Base-by-base conservation (phyloP, 2,113 vertebrate genomes). In the Sorex fumeus region DNA sequence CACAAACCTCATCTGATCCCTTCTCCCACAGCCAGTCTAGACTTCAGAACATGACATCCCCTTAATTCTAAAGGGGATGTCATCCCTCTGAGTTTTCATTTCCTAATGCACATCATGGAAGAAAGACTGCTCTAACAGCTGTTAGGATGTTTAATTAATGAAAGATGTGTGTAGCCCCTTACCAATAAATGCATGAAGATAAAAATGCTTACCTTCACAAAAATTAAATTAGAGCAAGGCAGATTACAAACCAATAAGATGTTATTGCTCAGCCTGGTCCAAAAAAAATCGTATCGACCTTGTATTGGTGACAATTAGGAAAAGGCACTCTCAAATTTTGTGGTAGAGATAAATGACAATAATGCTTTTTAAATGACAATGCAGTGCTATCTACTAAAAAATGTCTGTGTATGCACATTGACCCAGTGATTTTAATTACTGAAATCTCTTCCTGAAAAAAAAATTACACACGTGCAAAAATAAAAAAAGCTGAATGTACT, bases 341-440 rank as follows among this genome's bases (percentile, higher is more conserved):
- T 21, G 6, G 25, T 69, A 10, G 45, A 88, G 16, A 77, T 64
- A 67, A 19, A 53, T 40, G 25, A 75, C 16, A 45, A 60, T 32
- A 47, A 80, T 88, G 18, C 45, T n/a, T 82, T 85, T 76, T 60
- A 67, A 64, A 89, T 64, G 27, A 84, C 69, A 84, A 72, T 64
- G 75, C 83, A 32, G 62, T 57, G 40, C 5, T 72, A 88, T 76
- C 67, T 91, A 88, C 81, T 88, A 28, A 93, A 89, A 92, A 96
- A 89, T 62, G 72, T 87, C 74, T 8, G 47, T 64, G 47, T n/a
- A 71, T 60, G 40, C n/a, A 64, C 74, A 93, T 28, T 89, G 90
- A 96, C 87, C 84, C 85, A 50, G 60, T 92, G 93, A 84, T 92
- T 95, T 95, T 93, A 96, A 96, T 95, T 87, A 96, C 43, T 91